A percentile compares a stretch with the other conserved stretches of the same genome.
Evolutionary conservation across 1,140 invertebrate genomes (phyloP).

Genomic region (Drosophila pallidifrons): DNA sequence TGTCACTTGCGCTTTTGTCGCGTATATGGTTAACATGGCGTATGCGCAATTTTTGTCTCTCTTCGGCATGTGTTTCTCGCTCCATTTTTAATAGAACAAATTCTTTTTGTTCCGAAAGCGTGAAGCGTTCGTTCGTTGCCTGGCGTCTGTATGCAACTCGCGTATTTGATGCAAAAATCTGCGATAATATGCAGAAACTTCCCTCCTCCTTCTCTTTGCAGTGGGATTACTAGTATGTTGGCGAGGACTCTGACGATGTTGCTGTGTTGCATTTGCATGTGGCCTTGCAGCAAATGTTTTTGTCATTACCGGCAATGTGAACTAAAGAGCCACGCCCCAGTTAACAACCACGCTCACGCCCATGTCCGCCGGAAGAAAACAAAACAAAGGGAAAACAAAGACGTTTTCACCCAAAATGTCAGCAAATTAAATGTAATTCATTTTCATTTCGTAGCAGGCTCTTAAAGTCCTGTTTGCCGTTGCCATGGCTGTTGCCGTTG

Average conservation of each 20-base stretch:
- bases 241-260: constrained; percentile 46
- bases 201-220: constrained; percentile 8
- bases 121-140: neutral
- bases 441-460: constrained; percentile 65
- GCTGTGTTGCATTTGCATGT: constrained; percentile 72
- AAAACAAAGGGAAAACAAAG: constrained; percentile 42
- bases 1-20: constrained; percentile 44
- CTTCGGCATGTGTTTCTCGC: constrained; percentile 25
- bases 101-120: constrained; percentile 18
- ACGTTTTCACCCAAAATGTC: constrained; percentile 58
- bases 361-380: constrained; percentile 6
- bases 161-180: constrained; percentile 74
- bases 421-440: constrained; percentile 80
- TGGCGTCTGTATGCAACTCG: constrained; percentile 53
- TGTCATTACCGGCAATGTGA: constrained; percentile 71
- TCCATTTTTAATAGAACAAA: constrained; percentile 44
- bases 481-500: constrained; percentile 7
- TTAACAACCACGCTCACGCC: neutral
- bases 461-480: constrained; percentile 59
- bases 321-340: constrained; percentile 29
- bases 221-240: constrained; percentile 32
- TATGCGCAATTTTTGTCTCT: constrained; percentile 57
- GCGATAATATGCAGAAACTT: constrained; percentile 64
- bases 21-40: constrained; percentile 37
- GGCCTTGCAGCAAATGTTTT: constrained; percentile 74